Base-by-base conservation (phyloP, 2,797 vertebrate species). In the Rhyacichthys aspro region DNA sequence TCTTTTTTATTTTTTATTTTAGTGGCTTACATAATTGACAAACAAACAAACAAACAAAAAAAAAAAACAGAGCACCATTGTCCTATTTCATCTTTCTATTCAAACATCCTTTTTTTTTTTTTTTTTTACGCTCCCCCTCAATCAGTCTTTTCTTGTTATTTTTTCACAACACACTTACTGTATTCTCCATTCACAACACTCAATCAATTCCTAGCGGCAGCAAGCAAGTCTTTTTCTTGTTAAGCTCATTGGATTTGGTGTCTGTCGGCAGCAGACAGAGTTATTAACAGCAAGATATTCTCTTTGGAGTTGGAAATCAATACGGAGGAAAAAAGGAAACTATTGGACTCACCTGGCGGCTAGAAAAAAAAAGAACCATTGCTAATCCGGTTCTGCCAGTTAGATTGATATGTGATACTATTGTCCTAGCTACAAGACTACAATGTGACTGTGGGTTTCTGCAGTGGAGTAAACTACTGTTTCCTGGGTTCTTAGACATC, bases 391-490 rank as follows among this genome's bases (percentile, higher is more conserved):
- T 39, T 39, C 38, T 39, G 38, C 11, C 38, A 5, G 38, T 14
- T 14, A 39, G 38, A 39, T 12, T 39, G 38, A 39, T 39, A 5
- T 39, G 11, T 39, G 38, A 39, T 39, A 39, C 11, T 5, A 39
- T 5, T 14, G 14, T 33, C 16, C 12, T 17, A 49, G 23, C 3
- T 28, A 2, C 23, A 28, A 28, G 23, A n/a, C 12, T 10, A 61
- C 38, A 55, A 11, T 16, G 16, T 57, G 63, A 53, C 57, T 33
- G 17, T 7, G 45, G 2, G 33, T 64, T 48, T 39, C 41, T 46
- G 28, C 70, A 37, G 62, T 1, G 38, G 59, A 56, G 49, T 59
- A 54, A 46, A 72, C 38, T 32, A 18, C 36, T 18, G 2, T 18
- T 9, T 63, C 45, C 28, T 63, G 39, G 23, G 44, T 70, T 28